Percentiles rank a stretch among this genome's conserved stretches.
These are phyloP conservation scores for Rhabdornis inornatus DNA, from an alignment of 2,113 vertebrate genomes.

Conservation along the genomic window DNA sequence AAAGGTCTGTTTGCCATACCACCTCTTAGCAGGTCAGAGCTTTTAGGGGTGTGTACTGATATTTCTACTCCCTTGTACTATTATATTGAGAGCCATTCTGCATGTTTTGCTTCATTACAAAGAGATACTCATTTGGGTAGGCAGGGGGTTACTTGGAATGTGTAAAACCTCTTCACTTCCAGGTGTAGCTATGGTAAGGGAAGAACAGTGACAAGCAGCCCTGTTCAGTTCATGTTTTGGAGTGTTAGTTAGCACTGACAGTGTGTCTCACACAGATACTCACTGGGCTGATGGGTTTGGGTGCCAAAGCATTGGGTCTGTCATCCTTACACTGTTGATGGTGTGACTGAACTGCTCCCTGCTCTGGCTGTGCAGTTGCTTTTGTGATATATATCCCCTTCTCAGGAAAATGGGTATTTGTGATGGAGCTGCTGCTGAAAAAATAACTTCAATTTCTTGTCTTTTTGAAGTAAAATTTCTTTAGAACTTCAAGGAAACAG, in stretches of 20 bases:
- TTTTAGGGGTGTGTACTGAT: neutral
- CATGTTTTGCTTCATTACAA: rapidly evolving
- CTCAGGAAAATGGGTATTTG: neutral
- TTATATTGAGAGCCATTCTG: neutral
- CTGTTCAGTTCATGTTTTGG: neutral
- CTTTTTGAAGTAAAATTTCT: neutral
- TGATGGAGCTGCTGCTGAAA: neutral
- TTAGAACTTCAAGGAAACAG: neutral
- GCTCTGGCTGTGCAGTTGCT: neutral
- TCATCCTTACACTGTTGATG: neutral
- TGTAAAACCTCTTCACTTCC: neutral
- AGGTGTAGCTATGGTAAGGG: no score
- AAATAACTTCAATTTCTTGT: neutral
- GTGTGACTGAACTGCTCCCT: neutral
- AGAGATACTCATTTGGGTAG: neutral
- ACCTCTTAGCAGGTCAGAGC: neutral
- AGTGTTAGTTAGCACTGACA: neutral
- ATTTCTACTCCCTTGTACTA: neutral
- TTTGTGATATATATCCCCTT: neutral
- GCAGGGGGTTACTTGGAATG: rapidly evolving
- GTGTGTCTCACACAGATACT: neutral
- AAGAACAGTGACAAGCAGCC: neutral
- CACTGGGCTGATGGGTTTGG: neutral
- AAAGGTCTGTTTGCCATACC: rapidly evolving
- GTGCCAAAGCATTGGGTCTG: neutral